Conservation (phyloP, 1,140 invertebrate genomes). For the Calliphora vicina region DNA sequence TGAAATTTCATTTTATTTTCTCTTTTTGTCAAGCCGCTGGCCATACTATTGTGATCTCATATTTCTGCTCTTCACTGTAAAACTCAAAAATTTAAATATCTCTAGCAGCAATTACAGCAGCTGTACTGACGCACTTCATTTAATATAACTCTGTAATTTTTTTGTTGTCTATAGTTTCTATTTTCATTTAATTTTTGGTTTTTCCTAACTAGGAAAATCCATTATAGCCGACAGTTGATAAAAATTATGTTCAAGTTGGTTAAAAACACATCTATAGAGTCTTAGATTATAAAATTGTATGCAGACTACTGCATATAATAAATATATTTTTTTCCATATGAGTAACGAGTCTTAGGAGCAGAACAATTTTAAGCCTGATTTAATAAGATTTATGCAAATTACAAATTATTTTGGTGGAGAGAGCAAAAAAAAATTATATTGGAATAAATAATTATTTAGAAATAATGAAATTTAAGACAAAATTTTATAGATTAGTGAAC, state of each 20-base stretch:
- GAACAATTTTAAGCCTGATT: slow-evolving; percentile 5
- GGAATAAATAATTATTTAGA: background rate
- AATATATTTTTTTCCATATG: background rate
- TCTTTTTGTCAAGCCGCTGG: too few relatives aligned
- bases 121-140: slow-evolving; percentile 18
- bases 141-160: background rate
- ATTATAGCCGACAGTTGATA: slow-evolving; percentile 1
- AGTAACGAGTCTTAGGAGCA: background rate
- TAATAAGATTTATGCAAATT: slow-evolving; percentile 33
- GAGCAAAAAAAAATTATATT: background rate
- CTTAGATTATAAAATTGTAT: too few relatives aligned
- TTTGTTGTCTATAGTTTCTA: background rate
- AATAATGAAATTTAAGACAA: background rate
- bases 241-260: background rate
- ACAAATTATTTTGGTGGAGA: background rate
- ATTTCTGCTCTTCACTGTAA: too few relatives aligned
- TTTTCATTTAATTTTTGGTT: background rate
- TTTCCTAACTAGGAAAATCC: background rate
- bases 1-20: too few relatives aligned
- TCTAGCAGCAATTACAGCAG: slow-evolving; percentile 27
- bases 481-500: background rate
- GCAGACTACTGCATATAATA: too few relatives aligned
- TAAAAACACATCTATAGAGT: too few relatives aligned
- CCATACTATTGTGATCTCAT: too few relatives aligned
- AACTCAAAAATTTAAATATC: background rate